Evolutionary conservation across 2,113 vertebrate species (phyloP), one percentile per base, ranked within the genome.

Genomic region (Platysternon megacephalum): DNA sequence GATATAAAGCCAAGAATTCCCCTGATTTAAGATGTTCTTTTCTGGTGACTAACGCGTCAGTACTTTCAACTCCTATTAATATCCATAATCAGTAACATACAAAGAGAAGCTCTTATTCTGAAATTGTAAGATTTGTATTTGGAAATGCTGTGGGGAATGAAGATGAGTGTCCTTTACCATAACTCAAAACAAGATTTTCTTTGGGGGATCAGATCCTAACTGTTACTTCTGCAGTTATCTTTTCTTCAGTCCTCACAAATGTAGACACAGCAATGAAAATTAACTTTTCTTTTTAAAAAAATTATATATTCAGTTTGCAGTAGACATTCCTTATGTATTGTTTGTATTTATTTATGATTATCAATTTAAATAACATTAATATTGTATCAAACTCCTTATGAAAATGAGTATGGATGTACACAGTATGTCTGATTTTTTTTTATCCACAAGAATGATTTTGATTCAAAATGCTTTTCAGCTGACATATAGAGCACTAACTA

Each of bases 331-430:
- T 99, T 99, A 99, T 99, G 98, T 99, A 99, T 98, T 98, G 97
- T 98, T 99, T 99, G 98, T 99, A 99, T 99, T 99, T 99, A 99
- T 99, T 99, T 99, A 99, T 99, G 98, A 99, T 99, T 99, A 98
- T 98, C 98, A 98, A 95, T 98, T 99, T 98, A 98, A 97, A 39
- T 97, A 98, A 98, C 98, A 98, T 98, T 98, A 99, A 99, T 98
- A 99, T 98, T 99, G 97, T 99, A 98, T 98, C 98, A 97, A 94
- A 98, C 95, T 98, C 97, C 97, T 98, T 98, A 98, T 98, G 98
- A 97, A 98, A 98, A 98, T 97, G 98, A 98, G 99, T 99, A 98
- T 98, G 98, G 98, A 98, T 99, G 98, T 99, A 98, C 98, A 98
- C 98, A 98, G 98, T 98, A 98, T 99, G 98, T 98, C 98, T 99